Conservation (phyloP, 2,113 vertebrate species). For the Archilochus colubris region DNA sequence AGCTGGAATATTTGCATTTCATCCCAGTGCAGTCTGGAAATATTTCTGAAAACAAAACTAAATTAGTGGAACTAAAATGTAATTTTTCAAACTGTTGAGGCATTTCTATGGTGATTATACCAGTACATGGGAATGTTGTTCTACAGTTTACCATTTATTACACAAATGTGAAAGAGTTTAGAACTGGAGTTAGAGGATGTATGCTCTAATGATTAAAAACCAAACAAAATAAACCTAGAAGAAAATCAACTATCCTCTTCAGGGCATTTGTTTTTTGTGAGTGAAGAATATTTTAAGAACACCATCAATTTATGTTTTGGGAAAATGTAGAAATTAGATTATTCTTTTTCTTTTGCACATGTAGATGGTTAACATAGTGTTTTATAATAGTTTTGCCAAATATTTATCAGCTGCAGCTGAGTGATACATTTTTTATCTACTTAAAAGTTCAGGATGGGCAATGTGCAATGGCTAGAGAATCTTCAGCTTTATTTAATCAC, state of each 20-base stretch:
- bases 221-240: neutral
- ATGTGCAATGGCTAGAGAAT: slow-evolving; percentile 70
- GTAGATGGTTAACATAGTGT: neutral
- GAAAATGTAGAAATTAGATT: neutral
- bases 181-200: neutral
- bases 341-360: neutral
- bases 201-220: neutral
- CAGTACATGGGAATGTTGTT: neutral
- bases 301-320: neutral
- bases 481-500: slow-evolving; percentile 83
- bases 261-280: neutral
- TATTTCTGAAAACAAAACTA: neutral
- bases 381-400: neutral
- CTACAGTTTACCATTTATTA: neutral
- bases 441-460: slow-evolving; percentile 59
- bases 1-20: neutral
- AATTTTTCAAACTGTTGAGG: neutral
- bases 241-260: neutral
- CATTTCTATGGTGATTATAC: neutral
- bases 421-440: neutral
- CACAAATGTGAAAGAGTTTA: neutral
- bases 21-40: neutral
- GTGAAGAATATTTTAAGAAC: neutral
- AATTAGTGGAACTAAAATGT: neutral
- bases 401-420: neutral